Evolutionary conservation across 2,113 vertebrate species (phyloP), one percentile per base, ranked within the genome.

Genomic region (Rhabdornis inornatus): DNA sequence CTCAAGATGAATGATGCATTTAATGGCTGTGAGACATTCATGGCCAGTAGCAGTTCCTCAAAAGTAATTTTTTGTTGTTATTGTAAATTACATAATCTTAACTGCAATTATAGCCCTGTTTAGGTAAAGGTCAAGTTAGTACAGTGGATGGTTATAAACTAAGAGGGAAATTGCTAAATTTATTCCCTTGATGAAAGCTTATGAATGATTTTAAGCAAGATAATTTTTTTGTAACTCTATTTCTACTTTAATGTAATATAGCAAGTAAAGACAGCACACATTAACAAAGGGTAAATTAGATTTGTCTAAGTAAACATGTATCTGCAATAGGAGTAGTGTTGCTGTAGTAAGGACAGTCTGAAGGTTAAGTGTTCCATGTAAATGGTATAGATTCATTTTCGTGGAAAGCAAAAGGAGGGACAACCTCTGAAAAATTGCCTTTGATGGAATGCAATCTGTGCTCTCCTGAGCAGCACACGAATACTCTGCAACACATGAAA

Each of bases 251-350:
- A 98, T 98, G 97, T 96, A 98, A 98, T 98, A 98, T 92, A 97
- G 97, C 83, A 94, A 96, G 97, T 98, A 98, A 98, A 98, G 98
- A 98, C 94, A 97, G 97, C 97, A 95, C 96, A 93, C 97, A 97
- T 98, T 98, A 98, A 98, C 97, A 98, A 98, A 98, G 96, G 94
- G 95, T 96, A 98, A 98, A 98, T 98, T 98, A 98, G 98, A 98
- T 98, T 98, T 98, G 95, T 98, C 97, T 97, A 98, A 98, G 98
- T 98, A 98, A 98, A 98, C 97, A 98, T 97, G 96, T 92, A 97
- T 97, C 97, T 98, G 97, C 97, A 95, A 96, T 96, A 97, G 97
- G 82, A 97, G 84, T 93, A 85, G 59, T 95, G 92, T 95, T 96
- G 74, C 95, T 94, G 89, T 92, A 96, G 93, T 96, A 98, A 98